Evolutionary conservation across 2,888 invertebrate genomes (phyloP).

Genomic region (Chalcis sispes): DNA sequence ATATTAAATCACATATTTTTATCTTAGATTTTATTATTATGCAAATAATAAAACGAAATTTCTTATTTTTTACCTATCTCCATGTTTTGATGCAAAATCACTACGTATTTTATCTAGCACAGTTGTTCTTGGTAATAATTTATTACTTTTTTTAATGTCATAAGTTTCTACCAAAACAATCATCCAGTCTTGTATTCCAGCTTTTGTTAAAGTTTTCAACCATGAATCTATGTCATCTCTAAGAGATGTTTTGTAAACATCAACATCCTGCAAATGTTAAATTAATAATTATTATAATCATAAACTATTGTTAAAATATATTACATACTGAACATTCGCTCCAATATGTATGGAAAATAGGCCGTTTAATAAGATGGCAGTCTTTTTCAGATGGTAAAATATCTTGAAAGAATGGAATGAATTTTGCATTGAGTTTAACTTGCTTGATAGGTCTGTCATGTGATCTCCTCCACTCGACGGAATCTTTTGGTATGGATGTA

Average conservation of each 20-base stretch:
- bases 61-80: slow-evolving; percentile 78
- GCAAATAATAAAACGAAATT: slow-evolving; percentile 9
- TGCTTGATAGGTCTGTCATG: slow-evolving; percentile 91
- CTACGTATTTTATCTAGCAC: slow-evolving; percentile 95
- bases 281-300: slow-evolving; percentile 17
- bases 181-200: slow-evolving; percentile 93
- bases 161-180: slow-evolving; percentile 94
- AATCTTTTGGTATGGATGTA: slow-evolving; percentile 89
- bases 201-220: slow-evolving; percentile 86
- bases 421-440: slow-evolving; percentile 89
- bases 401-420: slow-evolving; percentile 87
- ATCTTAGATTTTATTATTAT: neutral
- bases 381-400: slow-evolving; percentile 85
- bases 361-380: slow-evolving; percentile 89
- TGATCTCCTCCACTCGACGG: slow-evolving; percentile 94
- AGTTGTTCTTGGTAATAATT: slow-evolving; percentile 92
- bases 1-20: slow-evolving; percentile 6
- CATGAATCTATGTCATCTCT: slow-evolving; percentile 93
- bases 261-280: slow-evolving; percentile 85
- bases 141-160: slow-evolving; percentile 93
- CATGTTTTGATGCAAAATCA: slow-evolving; percentile 95
- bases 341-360: slow-evolving; percentile 96
- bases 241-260: slow-evolving; percentile 91
- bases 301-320: neutral
- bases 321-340: slow-evolving; percentile 92